Evolutionary conservation across 2,113 vertebrate species (phyloP).

Genomic region (Blennius ocellaris): DNA sequence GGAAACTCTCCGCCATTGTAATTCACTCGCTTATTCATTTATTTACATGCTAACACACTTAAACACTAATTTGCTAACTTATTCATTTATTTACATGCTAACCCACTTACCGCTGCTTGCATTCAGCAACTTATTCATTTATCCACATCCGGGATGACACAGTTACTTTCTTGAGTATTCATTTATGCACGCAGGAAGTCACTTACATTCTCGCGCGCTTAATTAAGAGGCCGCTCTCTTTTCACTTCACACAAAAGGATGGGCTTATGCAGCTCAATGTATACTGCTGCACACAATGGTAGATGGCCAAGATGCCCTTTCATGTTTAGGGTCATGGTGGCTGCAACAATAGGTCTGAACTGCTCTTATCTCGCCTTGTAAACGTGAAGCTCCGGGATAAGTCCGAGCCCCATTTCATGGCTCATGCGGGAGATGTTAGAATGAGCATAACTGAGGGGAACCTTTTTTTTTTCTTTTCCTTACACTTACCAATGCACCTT

Average conservation of each 20-base stretch:
- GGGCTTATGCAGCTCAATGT: slow-evolving; percentile 57
- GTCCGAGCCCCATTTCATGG: slow-evolving; percentile 59
- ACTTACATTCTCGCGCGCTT: slow-evolving; percentile 67
- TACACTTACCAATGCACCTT: slow-evolving; percentile 48
- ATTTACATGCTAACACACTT: slow-evolving; percentile 84
- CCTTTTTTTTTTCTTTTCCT: neutral
- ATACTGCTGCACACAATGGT: slow-evolving; percentile 63
- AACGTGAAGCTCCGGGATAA: slow-evolving; percentile 67
- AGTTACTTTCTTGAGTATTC: slow-evolving; percentile 71
- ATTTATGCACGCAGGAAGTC: slow-evolving; percentile 79
- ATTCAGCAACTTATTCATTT: slow-evolving; percentile 76
- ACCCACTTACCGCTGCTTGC: slow-evolving; percentile 78
- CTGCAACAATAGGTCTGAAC: slow-evolving; percentile 73
- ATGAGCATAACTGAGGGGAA: slow-evolving; percentile 47
- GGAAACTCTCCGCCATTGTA: slow-evolving; percentile 57
- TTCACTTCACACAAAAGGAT: slow-evolving; percentile 62
- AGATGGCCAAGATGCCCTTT: slow-evolving; percentile 77
- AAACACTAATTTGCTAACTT: slow-evolving; percentile 78
- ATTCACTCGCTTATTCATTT: slow-evolving; percentile 71
- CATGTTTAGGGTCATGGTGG: slow-evolving; percentile 68
- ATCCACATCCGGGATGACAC: slow-evolving; percentile 80
- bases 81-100: slow-evolving; percentile 86
- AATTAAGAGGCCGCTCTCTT: slow-evolving; percentile 69
- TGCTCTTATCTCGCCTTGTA: slow-evolving; percentile 77
- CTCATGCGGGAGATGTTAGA: slow-evolving; percentile 60